Evolutionary conservation across 2,113 vertebrate genomes (phyloP), one percentile per base, ranked within the genome.

Genomic region (Thamnophis sirtalis): DNA sequence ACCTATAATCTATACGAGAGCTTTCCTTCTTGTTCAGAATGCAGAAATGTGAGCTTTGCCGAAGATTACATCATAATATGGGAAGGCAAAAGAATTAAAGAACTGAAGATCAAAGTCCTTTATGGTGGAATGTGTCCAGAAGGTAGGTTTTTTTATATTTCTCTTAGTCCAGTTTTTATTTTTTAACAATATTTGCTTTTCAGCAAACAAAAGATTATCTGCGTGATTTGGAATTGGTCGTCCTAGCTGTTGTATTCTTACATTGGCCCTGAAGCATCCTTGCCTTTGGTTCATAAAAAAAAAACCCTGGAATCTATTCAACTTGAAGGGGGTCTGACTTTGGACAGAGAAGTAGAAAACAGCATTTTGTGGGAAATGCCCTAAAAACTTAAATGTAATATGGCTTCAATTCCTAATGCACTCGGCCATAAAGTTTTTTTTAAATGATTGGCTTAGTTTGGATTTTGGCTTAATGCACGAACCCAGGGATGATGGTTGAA

Each of bases 21-120:
- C 33, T 87, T 93, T 73, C 92, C 28, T 88, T 60, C 85, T 89
- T 89, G 93, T 84, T 33, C 96, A 98, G 98, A 94, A 0, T 98
- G 98, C 97, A 96, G 97, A 91, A 97, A 97, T 5, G 97, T 98
- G 93, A 98, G 96, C 6, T 94, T 99, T 94, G 97, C 97, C 4
- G 97, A 98, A 93, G 96, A 98, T 96, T 99, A 99, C 92, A 94
- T 91, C 1, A 97, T 99, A 92, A 93, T 96, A 84, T 99, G 98
- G 98, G 96, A 97, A 94, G 98, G 96, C 55, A 97, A 97, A 48
- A 96, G 95, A 7, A 96, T 99, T 94, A 97, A 96, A 21, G 97
- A 85, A 51, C 87, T 99, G 56, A 97, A 94, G 38, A 95, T 99
- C 89, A 97, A 89, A 17, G 95, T 97, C 43, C 95, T 97, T 87